A percentile compares a stretch with the other conserved stretches of the same genome.
phyloP scores from a whole-genome alignment of 2,888 invertebrate species.

The Euzetes globulus region DNA sequence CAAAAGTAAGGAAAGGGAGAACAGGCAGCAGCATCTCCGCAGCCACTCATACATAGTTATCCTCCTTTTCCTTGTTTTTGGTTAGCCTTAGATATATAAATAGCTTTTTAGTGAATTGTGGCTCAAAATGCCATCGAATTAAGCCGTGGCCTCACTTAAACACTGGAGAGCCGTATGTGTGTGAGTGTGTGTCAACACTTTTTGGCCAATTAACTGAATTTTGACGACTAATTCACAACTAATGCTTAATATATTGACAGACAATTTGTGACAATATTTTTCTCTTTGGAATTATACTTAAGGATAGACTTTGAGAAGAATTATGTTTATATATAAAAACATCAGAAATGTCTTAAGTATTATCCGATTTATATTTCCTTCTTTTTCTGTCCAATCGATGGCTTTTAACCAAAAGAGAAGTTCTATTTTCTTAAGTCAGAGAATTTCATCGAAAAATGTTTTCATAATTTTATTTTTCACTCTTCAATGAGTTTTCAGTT shows the following conservation, averaged over 20 bases:
- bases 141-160: neutral
- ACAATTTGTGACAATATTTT: neutral
- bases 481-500: neutral
- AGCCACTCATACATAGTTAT: neutral
- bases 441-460: neutral
- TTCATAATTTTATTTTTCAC: neutral
- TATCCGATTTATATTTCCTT: neutral
- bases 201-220: neutral
- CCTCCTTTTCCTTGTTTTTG: constrained; percentile 21
- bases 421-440: no score
- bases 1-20: neutral
- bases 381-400: neutral
- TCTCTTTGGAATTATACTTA: neutral
- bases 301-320: neutral
- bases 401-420: no score
- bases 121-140: neutral
- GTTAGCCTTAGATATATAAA: neutral
- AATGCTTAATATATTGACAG: neutral
- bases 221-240: neutral
- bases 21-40: neutral
- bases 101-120: constrained; percentile 7
- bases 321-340: neutral
- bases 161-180: neutral
- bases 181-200: constrained; percentile 2
- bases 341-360: neutral